Percentiles rank a stretch among this genome's conserved stretches.
Conservation (phyloP, 2,113 vertebrate genomes). For the Sinocyclocheilus anshuiensis region DNA sequence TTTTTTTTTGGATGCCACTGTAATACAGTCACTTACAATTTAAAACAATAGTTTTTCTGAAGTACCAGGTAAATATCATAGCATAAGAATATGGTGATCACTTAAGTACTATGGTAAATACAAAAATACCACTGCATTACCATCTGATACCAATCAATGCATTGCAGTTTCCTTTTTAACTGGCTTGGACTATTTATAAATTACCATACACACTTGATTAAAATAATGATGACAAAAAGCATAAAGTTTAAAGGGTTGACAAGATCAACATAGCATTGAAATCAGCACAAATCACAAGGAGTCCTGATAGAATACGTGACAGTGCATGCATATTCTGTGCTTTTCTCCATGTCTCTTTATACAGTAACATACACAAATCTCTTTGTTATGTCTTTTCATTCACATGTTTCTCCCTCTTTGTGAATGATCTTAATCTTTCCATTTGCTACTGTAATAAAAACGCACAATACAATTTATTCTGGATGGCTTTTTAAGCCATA, state of each 20-base stretch:
- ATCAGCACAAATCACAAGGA: background rate
- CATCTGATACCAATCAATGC: background rate
- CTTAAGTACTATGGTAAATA: background rate
- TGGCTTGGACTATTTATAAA: background rate
- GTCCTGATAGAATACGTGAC: background rate
- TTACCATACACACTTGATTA: background rate
- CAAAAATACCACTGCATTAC: background rate
- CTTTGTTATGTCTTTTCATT: constrained; percentile 3
- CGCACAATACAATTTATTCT: constrained; percentile 15
- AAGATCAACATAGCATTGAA: background rate
- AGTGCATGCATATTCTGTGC: background rate
- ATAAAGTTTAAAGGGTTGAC: background rate
- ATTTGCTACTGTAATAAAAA: constrained; percentile 14
- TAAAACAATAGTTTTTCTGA: background rate
- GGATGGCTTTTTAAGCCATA: constrained; percentile 31
- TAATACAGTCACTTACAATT: background rate
- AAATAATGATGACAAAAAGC: background rate
- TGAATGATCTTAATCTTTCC: constrained; percentile 8
- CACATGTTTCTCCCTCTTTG: background rate
- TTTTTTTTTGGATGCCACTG: background rate
- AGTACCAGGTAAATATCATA: background rate
- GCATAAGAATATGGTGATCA: background rate
- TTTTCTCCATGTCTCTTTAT: constrained; percentile 5
- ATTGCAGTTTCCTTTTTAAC: background rate
- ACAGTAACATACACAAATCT: background rate